Evolutionary conservation across 2,113 vertebrate species (phyloP).

Genomic region (Bucco capensis): DNA sequence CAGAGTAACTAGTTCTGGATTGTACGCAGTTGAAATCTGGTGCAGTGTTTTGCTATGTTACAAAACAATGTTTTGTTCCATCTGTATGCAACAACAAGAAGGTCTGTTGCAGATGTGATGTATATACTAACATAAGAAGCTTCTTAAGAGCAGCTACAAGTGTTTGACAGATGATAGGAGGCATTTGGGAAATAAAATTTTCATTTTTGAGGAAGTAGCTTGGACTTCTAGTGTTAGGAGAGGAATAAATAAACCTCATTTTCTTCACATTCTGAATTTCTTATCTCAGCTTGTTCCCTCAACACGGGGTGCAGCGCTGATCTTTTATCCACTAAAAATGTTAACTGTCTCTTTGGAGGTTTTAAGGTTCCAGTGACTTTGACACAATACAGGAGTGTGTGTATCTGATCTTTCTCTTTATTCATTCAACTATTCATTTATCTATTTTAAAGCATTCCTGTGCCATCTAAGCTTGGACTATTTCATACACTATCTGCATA

Average conservation of each 20-base stretch:
- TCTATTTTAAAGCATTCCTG: background rate
- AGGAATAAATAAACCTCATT: constrained; percentile 21
- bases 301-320: background rate
- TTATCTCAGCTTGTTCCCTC: background rate
- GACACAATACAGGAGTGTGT: fast-evolving
- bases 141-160: constrained; percentile 14
- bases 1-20: background rate
- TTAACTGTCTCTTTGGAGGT: background rate
- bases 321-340: background rate
- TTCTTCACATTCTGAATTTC: background rate
- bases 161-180: constrained; percentile 50
- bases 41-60: constrained; percentile 29
- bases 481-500: background rate
- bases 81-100: constrained; percentile 45
- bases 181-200: constrained; percentile 34
- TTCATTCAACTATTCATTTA: background rate
- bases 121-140: constrained; percentile 13
- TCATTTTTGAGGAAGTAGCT: background rate
- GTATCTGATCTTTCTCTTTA: background rate
- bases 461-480: background rate
- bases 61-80: constrained; percentile 54
- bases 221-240: constrained; percentile 10
- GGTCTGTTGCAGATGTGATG: constrained; percentile 49
- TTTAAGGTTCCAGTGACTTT: background rate
- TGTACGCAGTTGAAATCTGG: background rate